These are phyloP conservation scores for Andrena hattorfiana DNA, from an alignment of 2,888 invertebrate species.

Conservation along the genomic window DNA sequence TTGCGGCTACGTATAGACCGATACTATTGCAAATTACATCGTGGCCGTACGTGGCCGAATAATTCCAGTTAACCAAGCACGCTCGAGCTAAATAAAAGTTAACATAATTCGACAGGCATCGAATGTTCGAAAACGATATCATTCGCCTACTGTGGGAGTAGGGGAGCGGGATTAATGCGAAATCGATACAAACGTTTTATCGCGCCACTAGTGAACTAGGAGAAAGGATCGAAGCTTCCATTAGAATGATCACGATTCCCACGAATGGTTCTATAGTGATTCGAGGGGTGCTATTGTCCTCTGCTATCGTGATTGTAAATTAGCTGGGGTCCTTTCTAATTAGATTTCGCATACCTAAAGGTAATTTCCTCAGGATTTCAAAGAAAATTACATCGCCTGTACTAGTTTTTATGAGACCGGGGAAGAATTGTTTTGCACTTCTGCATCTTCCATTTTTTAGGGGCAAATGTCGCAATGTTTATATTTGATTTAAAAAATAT, in stretches of 20 bases:
- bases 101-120: slow-evolving; percentile 1
- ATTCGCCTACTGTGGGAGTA: neutral
- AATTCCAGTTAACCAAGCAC: slow-evolving; percentile 16
- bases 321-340: no score
- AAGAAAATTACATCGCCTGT: neutral
- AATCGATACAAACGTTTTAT: slow-evolving; percentile 44
- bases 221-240: slow-evolving; percentile 28
- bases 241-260: slow-evolving; percentile 22
- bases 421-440: neutral
- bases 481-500: no score
- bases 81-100: slow-evolving; percentile 25
- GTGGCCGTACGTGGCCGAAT: slow-evolving; percentile 30
- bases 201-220: slow-evolving; percentile 30
- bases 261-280: neutral
- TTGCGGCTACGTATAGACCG: slow-evolving; percentile 19
- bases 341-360: no score
- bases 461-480: no score
- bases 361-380: no score
- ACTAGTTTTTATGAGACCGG: neutral
- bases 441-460: no score
- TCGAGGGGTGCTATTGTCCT: neutral
- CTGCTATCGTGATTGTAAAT: neutral
- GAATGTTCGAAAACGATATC: slow-evolving; percentile 25
- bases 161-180: slow-evolving; percentile 36
- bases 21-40: slow-evolving; percentile 35